Evolutionary conservation across 2,888 invertebrate genomes (phyloP).

Genomic region (Caenorhabditis sulstoni): DNA sequence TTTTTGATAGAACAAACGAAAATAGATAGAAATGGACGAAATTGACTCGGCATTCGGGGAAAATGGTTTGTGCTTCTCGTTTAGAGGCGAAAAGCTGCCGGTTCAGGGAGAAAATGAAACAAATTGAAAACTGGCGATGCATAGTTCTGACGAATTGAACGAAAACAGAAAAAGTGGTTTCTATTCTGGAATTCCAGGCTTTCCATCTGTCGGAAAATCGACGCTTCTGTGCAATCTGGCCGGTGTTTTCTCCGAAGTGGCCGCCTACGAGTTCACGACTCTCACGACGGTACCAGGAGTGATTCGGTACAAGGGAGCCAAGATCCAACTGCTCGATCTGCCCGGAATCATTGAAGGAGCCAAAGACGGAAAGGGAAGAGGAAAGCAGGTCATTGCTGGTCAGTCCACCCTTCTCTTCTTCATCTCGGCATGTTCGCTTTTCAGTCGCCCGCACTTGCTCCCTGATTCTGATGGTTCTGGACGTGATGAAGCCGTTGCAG

Average conservation of each 20-base stretch:
- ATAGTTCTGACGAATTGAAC: too few species aligned
- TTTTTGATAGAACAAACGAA: not conserved
- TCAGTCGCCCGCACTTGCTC: constrained; percentile 96
- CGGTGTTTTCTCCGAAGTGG: constrained; percentile 99
- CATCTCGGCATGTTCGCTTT: constrained; percentile 40
- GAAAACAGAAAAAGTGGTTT: not conserved
- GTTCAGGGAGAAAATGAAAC: too few species aligned
- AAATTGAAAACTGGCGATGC: too few species aligned
- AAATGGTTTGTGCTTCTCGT: too few species aligned
- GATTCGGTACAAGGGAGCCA: constrained; percentile 87
- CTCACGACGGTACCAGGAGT: constrained; percentile 99
- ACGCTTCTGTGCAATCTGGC: constrained; percentile 96
- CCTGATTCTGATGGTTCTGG: constrained; percentile 94
- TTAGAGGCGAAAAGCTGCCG: too few species aligned
- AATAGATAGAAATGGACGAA: not conserved
- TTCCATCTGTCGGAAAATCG: constrained; percentile 99
- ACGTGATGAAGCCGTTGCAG: constrained; percentile 95
- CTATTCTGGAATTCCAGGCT: constrained; percentile 84
- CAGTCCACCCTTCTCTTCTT: constrained; percentile 25
- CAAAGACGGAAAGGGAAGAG: constrained; percentile 91
- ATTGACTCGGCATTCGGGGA: too few species aligned
- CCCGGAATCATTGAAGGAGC: constrained; percentile 99
- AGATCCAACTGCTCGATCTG: constrained; percentile 96
- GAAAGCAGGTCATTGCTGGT: constrained; percentile 86
- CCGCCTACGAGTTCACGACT: constrained; percentile 99